These are phyloP conservation scores for Gobius niger DNA, from an alignment of 2,113 vertebrate species.

Conservation along the genomic window DNA sequence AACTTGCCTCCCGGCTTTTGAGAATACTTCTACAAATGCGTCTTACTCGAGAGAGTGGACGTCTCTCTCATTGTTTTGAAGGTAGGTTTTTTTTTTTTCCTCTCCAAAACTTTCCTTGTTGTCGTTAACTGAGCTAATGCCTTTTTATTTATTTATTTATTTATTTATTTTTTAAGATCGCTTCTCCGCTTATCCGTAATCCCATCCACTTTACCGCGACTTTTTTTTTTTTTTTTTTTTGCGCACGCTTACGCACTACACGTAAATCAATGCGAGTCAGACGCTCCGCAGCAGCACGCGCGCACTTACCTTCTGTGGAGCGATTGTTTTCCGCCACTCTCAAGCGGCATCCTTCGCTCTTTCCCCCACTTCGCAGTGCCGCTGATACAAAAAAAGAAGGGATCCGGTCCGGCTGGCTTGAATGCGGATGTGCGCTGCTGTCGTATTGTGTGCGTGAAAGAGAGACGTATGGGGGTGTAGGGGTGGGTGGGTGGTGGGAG, in stretches of 20 bases:
- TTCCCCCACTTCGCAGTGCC: slow-evolving; percentile 72
- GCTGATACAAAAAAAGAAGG: slow-evolving; percentile 56
- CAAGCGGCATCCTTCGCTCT: slow-evolving; percentile 41
- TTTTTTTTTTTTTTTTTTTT: too few relatives aligned
- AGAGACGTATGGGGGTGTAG: slow-evolving; percentile 68
- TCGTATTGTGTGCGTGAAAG: slow-evolving; percentile 73
- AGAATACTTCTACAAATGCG: slow-evolving; percentile 93
- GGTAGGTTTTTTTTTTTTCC: slow-evolving; percentile 83
- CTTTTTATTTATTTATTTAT: too few relatives aligned
- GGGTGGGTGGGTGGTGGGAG: too few relatives aligned
- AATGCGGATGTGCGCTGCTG: slow-evolving; percentile 19
- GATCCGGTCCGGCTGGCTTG: slow-evolving; percentile 44
- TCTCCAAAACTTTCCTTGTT: slow-evolving; percentile 14
- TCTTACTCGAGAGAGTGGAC: slow-evolving; percentile 87
- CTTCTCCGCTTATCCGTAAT: slow-evolving; percentile 53
- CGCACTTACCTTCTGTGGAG: slow-evolving; percentile 69
- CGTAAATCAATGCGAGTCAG: slow-evolving; percentile 29
- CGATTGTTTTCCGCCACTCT: slow-evolving; percentile 46
- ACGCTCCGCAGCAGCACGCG: slow-evolving; percentile 35
- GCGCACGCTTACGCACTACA: slow-evolving; percentile 53
- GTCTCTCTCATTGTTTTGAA: slow-evolving; percentile 88
- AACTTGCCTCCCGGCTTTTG: slow-evolving; percentile 75
- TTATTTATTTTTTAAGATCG: slow-evolving; percentile 67
- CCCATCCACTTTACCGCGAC: slow-evolving; percentile 56
- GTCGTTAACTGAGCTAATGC: slow-evolving; percentile 46